Evolutionary conservation across 1,140 invertebrate genomes (phyloP).

Genomic region (Eueides isabella): DNA sequence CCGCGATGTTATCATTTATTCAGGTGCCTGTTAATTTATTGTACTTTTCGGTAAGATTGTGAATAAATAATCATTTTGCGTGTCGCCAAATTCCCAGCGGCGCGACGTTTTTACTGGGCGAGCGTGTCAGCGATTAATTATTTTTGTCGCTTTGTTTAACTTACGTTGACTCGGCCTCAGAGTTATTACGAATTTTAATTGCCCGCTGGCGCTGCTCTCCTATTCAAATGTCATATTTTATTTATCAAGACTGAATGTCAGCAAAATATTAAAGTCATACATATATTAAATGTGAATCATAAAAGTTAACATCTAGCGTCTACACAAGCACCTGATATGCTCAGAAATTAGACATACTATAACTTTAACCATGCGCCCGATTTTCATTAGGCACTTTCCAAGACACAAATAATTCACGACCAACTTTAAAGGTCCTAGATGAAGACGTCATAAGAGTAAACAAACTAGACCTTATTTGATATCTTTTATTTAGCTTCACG

Average conservation of each 20-base stretch:
- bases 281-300: not conserved
- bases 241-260: conserved; percentile 18
- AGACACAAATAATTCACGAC: too few relatives aligned
- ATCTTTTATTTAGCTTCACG: too few relatives aligned
- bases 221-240: conserved; percentile 32
- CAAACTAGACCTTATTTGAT: not conserved
- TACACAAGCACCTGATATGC: not conserved
- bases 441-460: not conserved
- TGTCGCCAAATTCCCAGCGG: conserved; percentile 45
- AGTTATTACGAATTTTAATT: conserved; percentile 77
- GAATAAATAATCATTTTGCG: conserved; percentile 49
- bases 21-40: conserved; percentile 75
- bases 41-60: conserved; percentile 62
- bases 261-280: not conserved
- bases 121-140: conserved; percentile 73
- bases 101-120: conserved; percentile 54
- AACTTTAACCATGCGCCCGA: not conserved
- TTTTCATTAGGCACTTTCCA: not conserved
- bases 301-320: not conserved
- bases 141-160: conserved; percentile 76
- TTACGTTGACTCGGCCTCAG: conserved; percentile 70
- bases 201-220: conserved; percentile 46
- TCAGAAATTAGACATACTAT: not conserved
- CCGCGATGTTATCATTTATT: conserved; percentile 82
- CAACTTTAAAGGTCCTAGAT: too few relatives aligned